Evolutionary conservation across 2,113 vertebrate genomes (phyloP).

Genomic region (Anhinga rufa): DNA sequence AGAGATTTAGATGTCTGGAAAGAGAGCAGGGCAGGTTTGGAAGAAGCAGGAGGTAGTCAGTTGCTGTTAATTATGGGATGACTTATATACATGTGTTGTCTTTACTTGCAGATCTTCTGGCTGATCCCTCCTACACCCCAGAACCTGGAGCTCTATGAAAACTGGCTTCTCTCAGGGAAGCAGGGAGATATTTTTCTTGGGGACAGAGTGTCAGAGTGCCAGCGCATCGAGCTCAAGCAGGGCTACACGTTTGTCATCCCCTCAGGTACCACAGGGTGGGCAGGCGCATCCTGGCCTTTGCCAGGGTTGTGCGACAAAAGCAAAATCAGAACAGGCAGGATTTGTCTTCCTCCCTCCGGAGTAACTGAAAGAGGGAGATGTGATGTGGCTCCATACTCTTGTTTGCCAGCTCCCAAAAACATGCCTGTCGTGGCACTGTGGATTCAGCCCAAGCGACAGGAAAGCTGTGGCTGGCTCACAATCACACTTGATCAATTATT

Average conservation of each 20-base stretch:
- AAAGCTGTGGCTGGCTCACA: neutral
- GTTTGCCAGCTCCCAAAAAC: neutral
- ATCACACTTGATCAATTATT: neutral
- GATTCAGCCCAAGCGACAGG: neutral
- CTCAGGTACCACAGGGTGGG: constrained; percentile 78
- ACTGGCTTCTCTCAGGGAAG: constrained; percentile 98
- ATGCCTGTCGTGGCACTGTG: neutral
- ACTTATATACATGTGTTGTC: neutral
- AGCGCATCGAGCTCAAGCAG: constrained; percentile 93
- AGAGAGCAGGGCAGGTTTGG: neutral
- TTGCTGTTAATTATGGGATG: constrained; percentile 17
- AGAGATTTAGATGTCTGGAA: neutral
- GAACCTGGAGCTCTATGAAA: constrained; percentile 97
- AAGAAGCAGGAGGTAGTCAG: neutral
- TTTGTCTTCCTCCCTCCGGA: neutral
- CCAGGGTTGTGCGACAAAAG: neutral
- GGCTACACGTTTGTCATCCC: constrained; percentile 98
- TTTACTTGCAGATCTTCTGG: constrained; percentile 91
- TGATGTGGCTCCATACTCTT: neutral
- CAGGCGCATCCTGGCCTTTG: neutral
- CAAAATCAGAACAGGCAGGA: neutral
- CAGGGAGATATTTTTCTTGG: constrained; percentile 98
- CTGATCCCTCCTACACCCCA: constrained; percentile 94
- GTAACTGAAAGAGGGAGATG: neutral
- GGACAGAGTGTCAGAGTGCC: constrained; percentile 91